phyloP scores from a whole-genome alignment of 2,113 vertebrate species.

The Turnix velox region DNA sequence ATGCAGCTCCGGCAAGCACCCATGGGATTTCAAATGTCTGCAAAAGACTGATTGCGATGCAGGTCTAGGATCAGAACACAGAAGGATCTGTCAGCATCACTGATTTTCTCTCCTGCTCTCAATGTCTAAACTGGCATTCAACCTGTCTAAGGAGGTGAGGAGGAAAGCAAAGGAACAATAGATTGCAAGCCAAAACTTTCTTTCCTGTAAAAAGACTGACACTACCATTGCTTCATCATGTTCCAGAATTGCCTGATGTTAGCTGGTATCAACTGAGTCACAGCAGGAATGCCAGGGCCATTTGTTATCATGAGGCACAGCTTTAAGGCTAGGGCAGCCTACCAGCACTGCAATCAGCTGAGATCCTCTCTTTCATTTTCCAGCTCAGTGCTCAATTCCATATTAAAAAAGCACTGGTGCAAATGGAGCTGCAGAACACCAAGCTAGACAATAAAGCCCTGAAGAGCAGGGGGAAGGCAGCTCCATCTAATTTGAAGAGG shows the following conservation, averaged over 20 bases:
- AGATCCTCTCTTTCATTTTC: slow-evolving; percentile 57
- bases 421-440: slow-evolving; percentile 16
- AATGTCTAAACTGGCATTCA: not conserved
- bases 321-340: slow-evolving; percentile 56
- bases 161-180: not conserved
- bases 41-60: not conserved
- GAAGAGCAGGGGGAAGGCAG: slow-evolving; percentile 2
- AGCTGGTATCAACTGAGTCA: not conserved
- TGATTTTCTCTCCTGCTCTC: not conserved
- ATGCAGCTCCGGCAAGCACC: not conserved
- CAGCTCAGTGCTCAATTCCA: slow-evolving; percentile 57
- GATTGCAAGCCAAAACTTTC: not conserved
- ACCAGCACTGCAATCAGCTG: slow-evolving; percentile 44
- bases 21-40: not conserved
- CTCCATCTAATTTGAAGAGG: not conserved
- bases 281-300: slow-evolving; percentile 24
- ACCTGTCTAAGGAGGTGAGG: not conserved
- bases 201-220: not conserved
- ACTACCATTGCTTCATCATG: not conserved
- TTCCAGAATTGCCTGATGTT: slow-evolving; percentile 36
- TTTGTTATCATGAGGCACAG: slow-evolving; percentile 49
- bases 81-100: not conserved
- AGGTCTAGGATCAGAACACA: not conserved
- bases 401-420: slow-evolving; percentile 48
- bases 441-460: slow-evolving; percentile 37